Base-by-base conservation (phyloP, 2,113 vertebrate genomes). In the Hippopotamus amphibius region DNA sequence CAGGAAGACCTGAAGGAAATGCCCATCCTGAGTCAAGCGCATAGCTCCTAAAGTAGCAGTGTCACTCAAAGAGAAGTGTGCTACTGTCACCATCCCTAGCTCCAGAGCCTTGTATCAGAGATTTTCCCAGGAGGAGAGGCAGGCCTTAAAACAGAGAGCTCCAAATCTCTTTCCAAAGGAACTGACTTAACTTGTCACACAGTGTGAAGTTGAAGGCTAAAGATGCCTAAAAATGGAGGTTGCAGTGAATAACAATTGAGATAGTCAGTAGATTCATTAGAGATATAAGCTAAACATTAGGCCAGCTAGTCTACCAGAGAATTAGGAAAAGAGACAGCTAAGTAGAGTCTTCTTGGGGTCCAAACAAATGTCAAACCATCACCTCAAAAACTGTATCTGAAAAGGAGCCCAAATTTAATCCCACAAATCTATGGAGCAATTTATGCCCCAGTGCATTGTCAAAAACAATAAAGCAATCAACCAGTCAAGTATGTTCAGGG, bases 361-460 rank as follows among this genome's bases (percentile, higher is more conserved):
- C 72, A 88, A 95, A 48, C 16, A 74, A 55, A 74, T 55, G 17
- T 92, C 30, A 28, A 63, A 90, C 21, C 53, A 17, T 92, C 26
- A 87, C 77, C 13, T 96, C 28, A 88, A 69, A 88, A 83, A 69
- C 21, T 48, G 21, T 55, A 46, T 83, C 79, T 87, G 43, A 68
- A 63, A 86, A 92, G 37, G n/a, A 87, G 24, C 50, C 30, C 28
- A 77, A 61, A 72, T 65, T 57, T 79, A 71, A 95, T 88, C 77
- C 53, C 69, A 66, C 50, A 17, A 96, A 71, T 63, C 24, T 71
- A 26, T 83, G 28, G 46, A 61, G 28, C 41, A 83, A 63, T 48
- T 37, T 71, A 59, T 92, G 63, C 2, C 33, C 22, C 53, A 53
- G 26, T 46, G 15, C 28, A 76, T 24, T 72, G 84, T 66, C 59